phyloP scores from a whole-genome alignment of 2,113 vertebrate genomes.

The Lycaon pictus region DNA sequence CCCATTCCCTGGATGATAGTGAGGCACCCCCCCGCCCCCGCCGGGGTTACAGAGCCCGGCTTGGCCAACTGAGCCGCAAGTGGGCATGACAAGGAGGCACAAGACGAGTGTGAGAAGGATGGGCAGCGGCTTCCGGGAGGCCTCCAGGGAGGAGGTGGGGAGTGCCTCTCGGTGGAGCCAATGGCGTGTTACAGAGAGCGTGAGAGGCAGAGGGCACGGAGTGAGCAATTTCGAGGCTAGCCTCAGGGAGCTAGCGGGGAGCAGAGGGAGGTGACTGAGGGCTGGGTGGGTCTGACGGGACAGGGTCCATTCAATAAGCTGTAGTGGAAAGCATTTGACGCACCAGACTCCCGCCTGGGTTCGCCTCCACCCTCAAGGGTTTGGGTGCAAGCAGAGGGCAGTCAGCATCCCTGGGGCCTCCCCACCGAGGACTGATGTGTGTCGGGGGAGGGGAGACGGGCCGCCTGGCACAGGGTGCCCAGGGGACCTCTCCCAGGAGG shows the following conservation, averaged over 20 bases:
- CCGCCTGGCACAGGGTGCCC: neutral
- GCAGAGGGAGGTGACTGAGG: neutral
- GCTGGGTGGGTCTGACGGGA: neutral
- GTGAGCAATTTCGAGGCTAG: too few species aligned
- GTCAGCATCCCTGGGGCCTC: too few species aligned
- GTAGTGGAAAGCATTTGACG: rapidly evolving
- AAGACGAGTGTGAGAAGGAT: neutral
- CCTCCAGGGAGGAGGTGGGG: rapidly evolving
- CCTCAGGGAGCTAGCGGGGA: too few species aligned
- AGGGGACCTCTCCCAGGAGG: neutral
- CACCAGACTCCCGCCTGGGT: neutral
- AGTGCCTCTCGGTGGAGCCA: too few species aligned
- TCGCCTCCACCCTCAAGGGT: neutral
- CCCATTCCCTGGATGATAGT: neutral
- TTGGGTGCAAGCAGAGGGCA: rapidly evolving
- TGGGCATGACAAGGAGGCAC: neutral
- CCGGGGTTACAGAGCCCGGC: neutral
- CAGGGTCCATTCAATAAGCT: too few species aligned
- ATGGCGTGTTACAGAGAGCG: too few species aligned
- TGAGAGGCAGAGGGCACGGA: neutral
- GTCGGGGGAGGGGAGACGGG: neutral
- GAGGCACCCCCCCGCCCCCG: too few species aligned
- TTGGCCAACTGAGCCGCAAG: rapidly evolving
- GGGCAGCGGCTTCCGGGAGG: neutral
- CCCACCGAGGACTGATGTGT: rapidly evolving